Conservation (phyloP, 1,140 invertebrate genomes). For the Ylistrum balloti region DNA sequence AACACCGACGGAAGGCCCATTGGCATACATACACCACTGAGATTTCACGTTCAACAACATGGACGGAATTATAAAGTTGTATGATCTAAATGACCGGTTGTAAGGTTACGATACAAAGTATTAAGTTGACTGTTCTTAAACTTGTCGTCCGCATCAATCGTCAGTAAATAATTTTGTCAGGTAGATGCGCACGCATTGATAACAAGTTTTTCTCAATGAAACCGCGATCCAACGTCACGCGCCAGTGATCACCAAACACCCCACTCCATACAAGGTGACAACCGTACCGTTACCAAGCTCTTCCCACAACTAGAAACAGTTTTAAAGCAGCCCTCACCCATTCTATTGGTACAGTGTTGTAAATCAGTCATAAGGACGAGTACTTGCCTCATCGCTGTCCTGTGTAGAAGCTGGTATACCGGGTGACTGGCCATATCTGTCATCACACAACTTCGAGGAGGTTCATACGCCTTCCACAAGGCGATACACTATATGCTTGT, state of each 20-base stretch:
- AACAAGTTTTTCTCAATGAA: conserved; percentile 40
- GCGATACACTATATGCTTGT: neutral
- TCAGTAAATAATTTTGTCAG: conserved; percentile 35
- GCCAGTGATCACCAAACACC: neutral
- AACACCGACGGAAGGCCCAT: neutral
- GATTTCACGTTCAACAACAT: no score
- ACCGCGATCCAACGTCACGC: neutral
- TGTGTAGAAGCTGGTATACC: neutral
- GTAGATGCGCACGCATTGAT: conserved; percentile 37
- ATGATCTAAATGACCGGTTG: no score
- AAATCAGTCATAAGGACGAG: conserved; percentile 1
- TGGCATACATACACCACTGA: neutral
- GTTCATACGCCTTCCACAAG: neutral
- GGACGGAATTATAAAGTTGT: no score
- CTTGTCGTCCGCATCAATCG: neutral
- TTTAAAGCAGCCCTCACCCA: conserved; percentile 32
- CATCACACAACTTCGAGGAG: neutral
- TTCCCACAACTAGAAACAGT: conserved; percentile 28
- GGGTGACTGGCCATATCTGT: neutral
- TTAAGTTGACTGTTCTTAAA: neutral
- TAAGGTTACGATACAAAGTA: no score
- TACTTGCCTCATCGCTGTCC: neutral
- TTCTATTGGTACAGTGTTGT: neutral
- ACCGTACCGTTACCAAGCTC: conserved; percentile 15
- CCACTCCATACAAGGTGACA: conserved; percentile 23